Evolutionary conservation across 1,140 invertebrate genomes (phyloP).

Genomic region (Drosophila elegans): DNA sequence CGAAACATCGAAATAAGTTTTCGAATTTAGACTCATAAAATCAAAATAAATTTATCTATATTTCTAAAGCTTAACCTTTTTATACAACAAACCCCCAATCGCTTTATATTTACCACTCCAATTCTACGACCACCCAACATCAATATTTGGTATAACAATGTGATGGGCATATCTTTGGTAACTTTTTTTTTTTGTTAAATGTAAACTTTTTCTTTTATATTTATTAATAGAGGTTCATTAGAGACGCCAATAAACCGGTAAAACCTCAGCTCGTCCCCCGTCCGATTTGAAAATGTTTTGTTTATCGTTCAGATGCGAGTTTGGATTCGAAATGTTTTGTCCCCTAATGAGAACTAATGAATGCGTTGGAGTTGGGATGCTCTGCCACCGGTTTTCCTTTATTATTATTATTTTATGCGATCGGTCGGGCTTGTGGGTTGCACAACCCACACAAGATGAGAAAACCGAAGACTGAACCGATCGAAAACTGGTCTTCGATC

Average conservation of each 20-base stretch:
- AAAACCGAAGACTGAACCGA: neutral
- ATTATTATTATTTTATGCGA: slow-evolving; percentile 31
- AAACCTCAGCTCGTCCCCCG: neutral
- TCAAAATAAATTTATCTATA: no score
- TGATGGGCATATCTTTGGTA: neutral
- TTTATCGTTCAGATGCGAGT: slow-evolving; percentile 38
- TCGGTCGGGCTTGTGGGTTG: slow-evolving; percentile 29
- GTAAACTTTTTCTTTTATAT: slow-evolving; percentile 11
- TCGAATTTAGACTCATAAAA: no score
- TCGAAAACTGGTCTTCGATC: slow-evolving; percentile 35
- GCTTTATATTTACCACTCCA: neutral
- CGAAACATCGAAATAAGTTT: no score
- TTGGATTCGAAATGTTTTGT: slow-evolving; percentile 36
- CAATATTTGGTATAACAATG: neutral
- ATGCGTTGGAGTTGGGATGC: slow-evolving; percentile 41
- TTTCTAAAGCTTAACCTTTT: neutral
- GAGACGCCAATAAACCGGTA: slow-evolving; percentile 29
- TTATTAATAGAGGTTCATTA: slow-evolving; percentile 43
- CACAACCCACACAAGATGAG: slow-evolving; percentile 37
- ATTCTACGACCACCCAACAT: slow-evolving; percentile 17
- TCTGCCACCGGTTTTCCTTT: slow-evolving; percentile 38
- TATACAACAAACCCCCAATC: neutral
- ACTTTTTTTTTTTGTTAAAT: neutral
- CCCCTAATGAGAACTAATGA: slow-evolving; percentile 55
- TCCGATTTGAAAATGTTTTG: slow-evolving; percentile 37